Base-by-base conservation (phyloP, 2,113 vertebrate genomes). In the Rynchops niger region DNA sequence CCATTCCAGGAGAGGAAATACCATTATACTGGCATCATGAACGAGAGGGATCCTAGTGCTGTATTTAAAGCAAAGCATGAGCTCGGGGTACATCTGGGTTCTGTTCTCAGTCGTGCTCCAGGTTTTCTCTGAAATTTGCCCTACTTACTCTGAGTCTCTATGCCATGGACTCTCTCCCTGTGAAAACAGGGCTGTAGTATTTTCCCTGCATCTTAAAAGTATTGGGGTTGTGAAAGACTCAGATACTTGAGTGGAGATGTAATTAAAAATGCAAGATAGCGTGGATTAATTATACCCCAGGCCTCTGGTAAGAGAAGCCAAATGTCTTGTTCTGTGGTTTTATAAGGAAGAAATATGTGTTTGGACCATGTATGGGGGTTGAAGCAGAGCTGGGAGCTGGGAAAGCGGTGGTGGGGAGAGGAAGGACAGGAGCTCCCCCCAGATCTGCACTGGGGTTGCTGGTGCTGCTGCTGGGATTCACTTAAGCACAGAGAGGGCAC, bases 1-100 rank as follows among this genome's bases (percentile, higher is more conserved):
- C 84, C 43, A 66, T 96, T 97, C 95, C 95, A 95, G 84, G 82
- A 91, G 91, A 97, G 97, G 96, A 97, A 97, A 97, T 97, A 47
- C 96, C 96, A 93, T 97, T 96, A 95, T 74, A 90, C 89, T 97
- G 95, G 97, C 96, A 97, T 97, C 94, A 96, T 63, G 74, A 86
- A 73, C 3, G 16, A 93, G 74, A 90, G 50, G 67, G 87, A 95
- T 89, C 79, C 79, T 95, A 87, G n/a, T 32, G 87, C 65, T 90
- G 78, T 52, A 59, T 86, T 96, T 91, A 86, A 96, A 93, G 90
- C 76, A 83, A 92, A 93, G 91, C 86, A 80, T 11, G n/a, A 95
- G 91, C 58, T 47, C 66, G 29, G 82, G 87, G 87, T 78, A 52
- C 95, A 95, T 95, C 93, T 96, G 95, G n/a, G 87, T 87, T 96